These are phyloP conservation scores for Lymantria monacha DNA, from an alignment of 2,888 invertebrate genomes.

Conservation along the genomic window DNA sequence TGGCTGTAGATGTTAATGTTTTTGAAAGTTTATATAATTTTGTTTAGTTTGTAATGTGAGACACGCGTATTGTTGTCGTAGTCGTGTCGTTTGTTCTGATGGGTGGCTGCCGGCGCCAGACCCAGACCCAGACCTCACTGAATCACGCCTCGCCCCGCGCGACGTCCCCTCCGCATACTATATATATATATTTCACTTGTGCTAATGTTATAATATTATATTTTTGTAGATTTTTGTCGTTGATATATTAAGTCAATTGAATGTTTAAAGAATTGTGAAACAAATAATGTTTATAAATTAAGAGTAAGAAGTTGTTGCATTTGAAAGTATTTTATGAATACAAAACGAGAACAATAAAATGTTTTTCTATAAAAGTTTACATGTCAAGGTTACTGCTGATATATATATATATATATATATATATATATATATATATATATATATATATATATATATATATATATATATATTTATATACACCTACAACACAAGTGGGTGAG, in stretches of 20 bases:
- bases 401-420: conserved; percentile 32
- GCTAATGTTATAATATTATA: conserved; percentile 76
- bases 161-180: conserved; percentile 47
- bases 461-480: not conserved
- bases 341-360: conserved; percentile 80
- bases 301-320: conserved; percentile 82
- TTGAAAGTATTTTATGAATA: conserved; percentile 81
- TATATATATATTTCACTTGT: conserved; percentile 60
- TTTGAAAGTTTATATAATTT: conserved; percentile 76
- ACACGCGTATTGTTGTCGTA: no score
- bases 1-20: conserved; percentile 81
- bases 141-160: conserved; percentile 38
- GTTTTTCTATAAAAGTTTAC: conserved; percentile 81
- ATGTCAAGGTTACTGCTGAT: conserved; percentile 68
- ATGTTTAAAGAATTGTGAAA: conserved; percentile 77
- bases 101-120: conserved; percentile 2
- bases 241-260: conserved; percentile 80
- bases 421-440: no score
- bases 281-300: conserved; percentile 77
- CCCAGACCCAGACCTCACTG: conserved; percentile 14
- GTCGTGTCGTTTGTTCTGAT: no score
- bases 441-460: no score
- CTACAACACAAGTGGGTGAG: conserved; percentile 38
- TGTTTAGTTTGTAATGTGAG: conserved; percentile 66
- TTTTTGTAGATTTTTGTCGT: conserved; percentile 81